Percentiles rank a stretch among this genome's conserved stretches.
phyloP scores from a whole-genome alignment of 2,888 invertebrate species.

The Celastrina argiolus region DNA sequence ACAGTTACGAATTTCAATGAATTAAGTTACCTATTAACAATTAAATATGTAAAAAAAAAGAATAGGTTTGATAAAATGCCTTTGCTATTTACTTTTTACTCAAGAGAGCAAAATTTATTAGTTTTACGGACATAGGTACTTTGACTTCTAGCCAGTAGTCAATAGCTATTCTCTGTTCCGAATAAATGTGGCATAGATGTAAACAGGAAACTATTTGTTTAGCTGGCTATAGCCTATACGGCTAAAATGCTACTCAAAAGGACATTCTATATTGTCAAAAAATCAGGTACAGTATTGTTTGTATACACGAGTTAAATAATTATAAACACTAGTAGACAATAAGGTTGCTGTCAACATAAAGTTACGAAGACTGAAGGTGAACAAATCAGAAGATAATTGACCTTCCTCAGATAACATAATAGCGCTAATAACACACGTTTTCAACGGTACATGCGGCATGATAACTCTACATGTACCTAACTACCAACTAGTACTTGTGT shows the following conservation, averaged over 20 bases:
- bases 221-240: background rate
- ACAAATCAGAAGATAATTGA: constrained; percentile 43
- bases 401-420: constrained; percentile 47
- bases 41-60: too few species aligned
- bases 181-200: too few species aligned
- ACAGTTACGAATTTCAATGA: background rate
- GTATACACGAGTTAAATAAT: background rate
- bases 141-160: too few species aligned
- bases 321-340: background rate
- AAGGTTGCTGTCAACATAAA: background rate
- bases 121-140: too few species aligned
- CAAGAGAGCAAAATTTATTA: background rate
- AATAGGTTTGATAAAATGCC: background rate
- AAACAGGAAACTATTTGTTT: too few species aligned
- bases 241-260: background rate
- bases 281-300: background rate
- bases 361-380: constrained; percentile 45
- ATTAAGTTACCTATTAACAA: too few species aligned
- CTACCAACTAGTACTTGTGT: background rate
- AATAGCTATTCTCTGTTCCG: too few species aligned
- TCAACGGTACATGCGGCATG: background rate
- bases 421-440: constrained; percentile 36
- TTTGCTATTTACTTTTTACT: background rate
- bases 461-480: background rate
- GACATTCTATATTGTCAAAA: background rate